These are phyloP conservation scores for Acleris literana DNA, from an alignment of 2,888 invertebrate genomes.

Conservation along the genomic window DNA sequence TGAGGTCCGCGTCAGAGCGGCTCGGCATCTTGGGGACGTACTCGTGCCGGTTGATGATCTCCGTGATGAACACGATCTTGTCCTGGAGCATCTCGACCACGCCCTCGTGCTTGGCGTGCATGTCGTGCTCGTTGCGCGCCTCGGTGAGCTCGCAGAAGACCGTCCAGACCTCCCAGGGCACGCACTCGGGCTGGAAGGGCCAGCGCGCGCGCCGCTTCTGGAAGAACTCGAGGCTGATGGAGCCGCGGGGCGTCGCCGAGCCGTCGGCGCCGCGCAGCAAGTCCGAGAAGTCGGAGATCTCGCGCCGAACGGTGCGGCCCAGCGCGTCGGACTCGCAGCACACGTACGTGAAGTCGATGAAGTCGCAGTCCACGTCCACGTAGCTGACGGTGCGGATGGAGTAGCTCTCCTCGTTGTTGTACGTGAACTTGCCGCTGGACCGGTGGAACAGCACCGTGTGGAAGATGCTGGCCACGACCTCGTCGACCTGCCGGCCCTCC, in stretches of 20 bases:
- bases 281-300: slow-evolving; percentile 91
- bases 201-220: slow-evolving; percentile 95
- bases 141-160: slow-evolving; percentile 94
- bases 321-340: slow-evolving; percentile 94
- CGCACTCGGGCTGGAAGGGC: slow-evolving; percentile 95
- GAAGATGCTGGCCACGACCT: slow-evolving; percentile 95
- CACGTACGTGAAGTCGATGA: slow-evolving; percentile 98
- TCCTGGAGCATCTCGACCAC: slow-evolving; percentile 95
- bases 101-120: slow-evolving; percentile 93
- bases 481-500: slow-evolving; percentile 96
- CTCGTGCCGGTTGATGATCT: slow-evolving; percentile 97
- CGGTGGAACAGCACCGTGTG: slow-evolving; percentile 96
- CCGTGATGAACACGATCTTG: slow-evolving; percentile 96
- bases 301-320: slow-evolving; percentile 88
- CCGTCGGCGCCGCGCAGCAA: slow-evolving; percentile 89
- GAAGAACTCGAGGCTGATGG: slow-evolving; percentile 97
- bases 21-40: slow-evolving; percentile 98
- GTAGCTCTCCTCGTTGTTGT: slow-evolving; percentile 96
- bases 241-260: slow-evolving; percentile 86
- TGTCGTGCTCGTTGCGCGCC: slow-evolving; percentile 93
- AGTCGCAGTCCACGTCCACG: slow-evolving; percentile 98
- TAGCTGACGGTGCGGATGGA: slow-evolving; percentile 98
- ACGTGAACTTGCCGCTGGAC: slow-evolving; percentile 95
- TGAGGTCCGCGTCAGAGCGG: slow-evolving; percentile 94
- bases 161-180: slow-evolving; percentile 99